Conservation (phyloP, 1,140 invertebrate species). For the Heliconius hermathena region DNA sequence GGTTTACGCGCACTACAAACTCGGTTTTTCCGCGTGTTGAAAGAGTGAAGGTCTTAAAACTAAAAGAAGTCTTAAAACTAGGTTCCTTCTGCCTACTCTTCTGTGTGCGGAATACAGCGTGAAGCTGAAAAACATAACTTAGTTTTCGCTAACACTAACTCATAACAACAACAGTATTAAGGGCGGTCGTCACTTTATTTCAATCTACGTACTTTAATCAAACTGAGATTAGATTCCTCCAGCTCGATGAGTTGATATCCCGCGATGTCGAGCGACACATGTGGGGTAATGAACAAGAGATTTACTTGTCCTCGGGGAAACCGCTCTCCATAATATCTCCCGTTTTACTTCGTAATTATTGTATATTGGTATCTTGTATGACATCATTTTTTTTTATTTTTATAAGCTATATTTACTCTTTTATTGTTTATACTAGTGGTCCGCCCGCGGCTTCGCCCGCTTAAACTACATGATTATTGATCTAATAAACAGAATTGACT, state of each 20-base stretch:
- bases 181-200: conserved; percentile 25
- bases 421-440: no score
- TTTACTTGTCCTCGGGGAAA: conserved; percentile 37
- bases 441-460: no score
- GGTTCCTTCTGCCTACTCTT: no score
- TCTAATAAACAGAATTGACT: no score
- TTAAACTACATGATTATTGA: no score
- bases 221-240: conserved; percentile 36
- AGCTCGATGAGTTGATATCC: conserved; percentile 27
- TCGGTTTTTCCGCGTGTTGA: no score
- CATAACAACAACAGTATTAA: background rate
- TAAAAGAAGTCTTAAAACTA: no score
- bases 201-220: conserved; percentile 39
- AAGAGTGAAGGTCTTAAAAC: no score
- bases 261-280: conserved; percentile 32
- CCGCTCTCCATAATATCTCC: conserved; percentile 20
- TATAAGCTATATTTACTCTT: background rate
- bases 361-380: background rate
- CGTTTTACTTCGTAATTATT: conserved; percentile 22
- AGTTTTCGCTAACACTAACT: no score
- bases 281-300: conserved; percentile 50
- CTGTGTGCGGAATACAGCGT: no score
- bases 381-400: background rate
- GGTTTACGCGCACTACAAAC: no score
- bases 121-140: no score